These are phyloP conservation scores for Platanista minor DNA, from an alignment of 2,113 vertebrate species.

Conservation along the genomic window DNA sequence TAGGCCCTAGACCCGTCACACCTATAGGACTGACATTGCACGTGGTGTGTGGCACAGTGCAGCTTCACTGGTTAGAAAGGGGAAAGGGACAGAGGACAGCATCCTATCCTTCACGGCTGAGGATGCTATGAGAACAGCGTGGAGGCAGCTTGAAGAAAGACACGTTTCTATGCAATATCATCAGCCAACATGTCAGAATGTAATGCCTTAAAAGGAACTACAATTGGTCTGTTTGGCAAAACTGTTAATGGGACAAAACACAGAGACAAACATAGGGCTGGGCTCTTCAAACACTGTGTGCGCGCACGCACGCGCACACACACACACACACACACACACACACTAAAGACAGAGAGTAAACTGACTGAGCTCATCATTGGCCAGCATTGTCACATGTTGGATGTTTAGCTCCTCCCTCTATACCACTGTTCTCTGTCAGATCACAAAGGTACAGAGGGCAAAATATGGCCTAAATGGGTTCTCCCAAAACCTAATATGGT, in stretches of 20 bases:
- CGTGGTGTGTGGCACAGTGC: neutral
- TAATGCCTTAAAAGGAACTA: neutral
- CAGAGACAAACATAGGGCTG: neutral
- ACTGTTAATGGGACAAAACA: neutral
- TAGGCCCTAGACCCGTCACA: neutral
- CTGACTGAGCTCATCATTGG: neutral
- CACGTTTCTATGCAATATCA: neutral
- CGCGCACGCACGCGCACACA: rapidly evolving
- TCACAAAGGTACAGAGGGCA: neutral
- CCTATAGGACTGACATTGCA: rapidly evolving
- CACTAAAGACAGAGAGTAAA: neutral
- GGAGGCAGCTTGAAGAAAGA: neutral
- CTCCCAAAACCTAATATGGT: neutral
- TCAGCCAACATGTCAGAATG: neutral
- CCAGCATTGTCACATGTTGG: rapidly evolving
- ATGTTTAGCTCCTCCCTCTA: neutral
- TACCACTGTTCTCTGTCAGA: neutral
- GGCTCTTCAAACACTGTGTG: neutral
- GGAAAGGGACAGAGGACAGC: neutral
- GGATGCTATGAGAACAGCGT: neutral
- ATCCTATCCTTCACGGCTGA: neutral
- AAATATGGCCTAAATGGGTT: neutral
- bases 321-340: no score
- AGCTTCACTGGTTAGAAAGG: neutral
- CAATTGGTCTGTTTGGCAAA: neutral